These are phyloP conservation scores for Oscheius onirici DNA, from an alignment of 2,888 invertebrate genomes.

Conservation along the genomic window DNA sequence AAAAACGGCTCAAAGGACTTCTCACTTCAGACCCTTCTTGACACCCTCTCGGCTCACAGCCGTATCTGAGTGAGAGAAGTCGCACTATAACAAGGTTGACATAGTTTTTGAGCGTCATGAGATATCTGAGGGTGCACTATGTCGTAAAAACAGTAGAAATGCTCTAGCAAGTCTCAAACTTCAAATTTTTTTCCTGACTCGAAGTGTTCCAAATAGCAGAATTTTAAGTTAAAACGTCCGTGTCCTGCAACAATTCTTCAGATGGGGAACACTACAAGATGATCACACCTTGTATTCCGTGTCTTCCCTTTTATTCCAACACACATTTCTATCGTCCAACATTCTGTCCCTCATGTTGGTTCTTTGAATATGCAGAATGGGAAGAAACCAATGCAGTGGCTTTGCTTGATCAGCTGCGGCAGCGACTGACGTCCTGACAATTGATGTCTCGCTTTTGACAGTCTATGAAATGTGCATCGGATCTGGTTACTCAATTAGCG, in stretches of 20 bases:
- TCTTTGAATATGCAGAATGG: constrained; percentile 20
- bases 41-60: constrained; percentile 9
- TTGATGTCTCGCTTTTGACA: constrained; percentile 7
- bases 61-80: neutral
- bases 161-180: neutral
- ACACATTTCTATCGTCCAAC: neutral
- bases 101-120: neutral
- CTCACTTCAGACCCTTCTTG: neutral
- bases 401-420: constrained; percentile 30
- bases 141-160: neutral
- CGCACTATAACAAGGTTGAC: neutral
- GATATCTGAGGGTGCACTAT: too few relatives aligned
- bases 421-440: constrained; percentile 20
- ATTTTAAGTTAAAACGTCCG: neutral
- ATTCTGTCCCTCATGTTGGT: neutral
- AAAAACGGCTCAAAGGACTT: constrained; percentile 13
- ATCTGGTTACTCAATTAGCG: constrained; percentile 10
- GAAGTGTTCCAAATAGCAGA: neutral
- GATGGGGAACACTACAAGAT: too few relatives aligned
- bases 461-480: neutral
- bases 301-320: neutral
- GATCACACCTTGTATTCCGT: neutral
- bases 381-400: neutral
- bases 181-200: neutral
- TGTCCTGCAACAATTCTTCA: neutral